Evolutionary conservation across 2,888 invertebrate genomes (phyloP).

Genomic region (Brachylomia viminalis): DNA sequence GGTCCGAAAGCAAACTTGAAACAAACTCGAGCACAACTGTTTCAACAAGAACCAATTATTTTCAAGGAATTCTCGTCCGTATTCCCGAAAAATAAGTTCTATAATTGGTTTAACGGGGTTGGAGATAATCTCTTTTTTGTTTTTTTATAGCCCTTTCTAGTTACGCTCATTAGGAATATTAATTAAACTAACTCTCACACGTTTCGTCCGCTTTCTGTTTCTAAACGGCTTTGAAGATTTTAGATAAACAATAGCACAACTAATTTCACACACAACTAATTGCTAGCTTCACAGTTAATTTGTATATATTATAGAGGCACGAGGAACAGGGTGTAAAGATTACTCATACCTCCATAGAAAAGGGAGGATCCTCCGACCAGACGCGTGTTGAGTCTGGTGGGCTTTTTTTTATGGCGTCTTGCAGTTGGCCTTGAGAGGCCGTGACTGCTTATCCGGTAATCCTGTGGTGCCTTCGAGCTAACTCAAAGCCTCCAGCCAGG

Average conservation of each 20-base stretch:
- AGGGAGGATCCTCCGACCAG: too few relatives aligned
- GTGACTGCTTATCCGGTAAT: too few relatives aligned
- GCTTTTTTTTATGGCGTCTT: too few relatives aligned
- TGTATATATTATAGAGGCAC: too few relatives aligned
- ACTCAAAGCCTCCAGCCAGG: too few relatives aligned
- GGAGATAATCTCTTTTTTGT: slow-evolving; percentile 1
- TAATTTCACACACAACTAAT: too few relatives aligned
- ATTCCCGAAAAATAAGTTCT: slow-evolving; percentile 10
- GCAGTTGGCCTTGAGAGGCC: too few relatives aligned
- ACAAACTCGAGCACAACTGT: slow-evolving; percentile 59
- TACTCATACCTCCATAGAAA: too few relatives aligned
- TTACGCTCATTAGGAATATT: slow-evolving; percentile 69
- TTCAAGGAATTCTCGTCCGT: slow-evolving; percentile 49
- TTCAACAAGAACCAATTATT: slow-evolving; percentile 41
- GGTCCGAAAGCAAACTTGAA: slow-evolving; percentile 74
- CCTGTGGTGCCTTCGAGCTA: too few relatives aligned
- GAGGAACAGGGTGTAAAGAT: too few relatives aligned
- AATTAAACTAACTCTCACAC: slow-evolving; percentile 70
- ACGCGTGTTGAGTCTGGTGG: too few relatives aligned
- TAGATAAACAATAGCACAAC: slow-evolving; percentile 46
- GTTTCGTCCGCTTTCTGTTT: slow-evolving; percentile 62
- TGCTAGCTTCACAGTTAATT: slow-evolving; percentile 21
- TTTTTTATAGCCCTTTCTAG: slow-evolving; percentile 39
- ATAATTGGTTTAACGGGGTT: background rate
- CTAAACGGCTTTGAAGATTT: slow-evolving; percentile 52